Base-by-base conservation (phyloP, 2,113 vertebrate species). In the Pseudorectes ferrugineus region DNA sequence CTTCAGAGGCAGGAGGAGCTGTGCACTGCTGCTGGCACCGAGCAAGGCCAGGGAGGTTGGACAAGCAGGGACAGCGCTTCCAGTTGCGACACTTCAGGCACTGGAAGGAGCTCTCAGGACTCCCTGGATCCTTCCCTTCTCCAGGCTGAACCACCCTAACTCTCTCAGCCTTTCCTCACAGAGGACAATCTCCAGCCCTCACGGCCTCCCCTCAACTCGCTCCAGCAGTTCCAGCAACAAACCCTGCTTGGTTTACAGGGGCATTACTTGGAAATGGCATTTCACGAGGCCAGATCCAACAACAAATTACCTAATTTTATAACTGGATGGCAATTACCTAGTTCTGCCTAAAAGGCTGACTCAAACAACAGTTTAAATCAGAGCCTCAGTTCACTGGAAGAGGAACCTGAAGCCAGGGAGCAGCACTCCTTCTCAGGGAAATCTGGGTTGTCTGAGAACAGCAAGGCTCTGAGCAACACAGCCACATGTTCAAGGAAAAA, bases 61-160 rank as follows among this genome's bases (percentile, higher is more conserved):
- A 33, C 29, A 74, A 75, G 54, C 61, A 82, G n/a, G n/a, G 63
- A 45, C 54, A 61, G 46, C 72, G 13, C 45, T 52, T 38, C 14
- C 14, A 28, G 4, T 23, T 68, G 45, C 0, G 0, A 76, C 45
- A 28, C 14, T 26, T 40, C 0, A 54, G 61, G n/a, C 45, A n/a
- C n/a, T 14, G 20, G 5, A 59, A 67, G 38, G 61, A n/a, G 28
- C 20, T n/a, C 61, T 10, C 11, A 29, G 23, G 29, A 31, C 22
- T 58, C 61, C 31, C 51, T 1, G 9, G 51, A 81, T 19, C 19
- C 33, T 88, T 45, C 19, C 42, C 31, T 12, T 22, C 12, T 45
- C 26, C 36, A 43, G 43, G 36, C 19, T 73, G 67, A 58, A 16
- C 26, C 23, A 45, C 12, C 15, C 22, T 59, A 80, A 2, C 22